Percentiles rank a stretch among this genome's conserved stretches.
These are phyloP conservation scores for Scrobipalpa costella DNA, from an alignment of 2,888 invertebrate species.

Conservation along the genomic window DNA sequence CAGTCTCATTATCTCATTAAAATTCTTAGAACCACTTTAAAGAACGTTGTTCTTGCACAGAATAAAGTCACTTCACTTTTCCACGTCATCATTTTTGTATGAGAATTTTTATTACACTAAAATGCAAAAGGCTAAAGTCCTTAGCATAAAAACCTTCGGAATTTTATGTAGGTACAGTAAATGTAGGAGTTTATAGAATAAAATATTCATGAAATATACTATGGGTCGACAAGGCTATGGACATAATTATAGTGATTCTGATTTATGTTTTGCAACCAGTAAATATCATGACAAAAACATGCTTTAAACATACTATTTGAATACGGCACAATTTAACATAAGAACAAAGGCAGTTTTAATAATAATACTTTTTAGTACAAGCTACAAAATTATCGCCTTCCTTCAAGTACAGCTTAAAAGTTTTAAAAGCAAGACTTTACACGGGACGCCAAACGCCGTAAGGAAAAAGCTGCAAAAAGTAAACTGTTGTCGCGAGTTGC, in stretches of 20 bases:
- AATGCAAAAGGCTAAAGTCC: not conserved
- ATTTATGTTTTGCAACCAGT: too few species aligned
- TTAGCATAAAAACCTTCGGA: too few species aligned
- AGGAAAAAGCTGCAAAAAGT: constrained; percentile 7
- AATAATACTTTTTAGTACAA: not conserved
- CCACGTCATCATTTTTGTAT: not conserved
- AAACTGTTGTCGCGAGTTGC: constrained; percentile 9
- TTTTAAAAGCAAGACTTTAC: not conserved
- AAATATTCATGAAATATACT: too few species aligned
- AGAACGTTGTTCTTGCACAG: not conserved
- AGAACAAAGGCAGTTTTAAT: not conserved
- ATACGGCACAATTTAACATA: not conserved
- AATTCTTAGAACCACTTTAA: not conserved
- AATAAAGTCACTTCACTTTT: not conserved
- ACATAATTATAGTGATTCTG: too few species aligned
- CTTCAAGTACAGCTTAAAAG: constrained; percentile 10
- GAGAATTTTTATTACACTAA: not conserved
- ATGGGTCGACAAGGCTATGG: too few species aligned
- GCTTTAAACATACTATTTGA: not conserved
- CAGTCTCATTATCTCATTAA: not conserved
- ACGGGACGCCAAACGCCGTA: constrained; percentile 1
- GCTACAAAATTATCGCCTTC: not conserved
- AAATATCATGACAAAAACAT: not conserved
- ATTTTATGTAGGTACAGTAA: too few species aligned
- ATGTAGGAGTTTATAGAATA: too few species aligned